Base-by-base conservation (phyloP, 2,113 vertebrate species). In the Eptesicus fuscus region DNA sequence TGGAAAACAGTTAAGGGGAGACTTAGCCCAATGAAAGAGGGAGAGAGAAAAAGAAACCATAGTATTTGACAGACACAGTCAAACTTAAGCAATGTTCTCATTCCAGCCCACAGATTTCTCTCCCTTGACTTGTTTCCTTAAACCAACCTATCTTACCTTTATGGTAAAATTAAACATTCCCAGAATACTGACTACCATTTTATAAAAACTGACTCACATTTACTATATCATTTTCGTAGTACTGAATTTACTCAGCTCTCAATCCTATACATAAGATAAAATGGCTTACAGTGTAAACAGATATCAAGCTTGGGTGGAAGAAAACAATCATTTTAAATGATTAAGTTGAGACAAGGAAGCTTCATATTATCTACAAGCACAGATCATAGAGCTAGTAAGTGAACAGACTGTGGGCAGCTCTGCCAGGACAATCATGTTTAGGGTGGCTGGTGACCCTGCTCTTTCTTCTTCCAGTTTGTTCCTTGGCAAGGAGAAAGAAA, bases 161-260 rank as follows among this genome's bases (percentile, higher is more conserved):
- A 65, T 12, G 28, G n/a, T 67, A 94, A 90, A 82, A 77, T 70
- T 56, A 88, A 92, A 88, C 23, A 73, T 16, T 30, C 56, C 59
- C 44, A 35, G 73, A 90, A 90, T 76, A 53, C 47, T 83, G 67
- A 74, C 73, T 71, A 76, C 18, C 47, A 86, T n/a, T 51, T 49
- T 51, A 51, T 51, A 51, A 77, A 51, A 77, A 88, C n/a, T 74
- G 61, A 94, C 20, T 95, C 90, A 92, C 17, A 82, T 47, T 92
- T 69, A 83, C 23, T 32, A 7, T n/a, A 83, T 65, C 17, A 17
- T 77, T 94, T 92, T 93, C 90, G n/a, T 69, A 73, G 10, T 79
- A 91, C 69, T 83, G 42, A 87, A 16, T 73, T 80, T 88, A 76
- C 22, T 49, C n/a, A 67, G 65, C 17, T 83, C 59, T 88, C 40